These are phyloP conservation scores for Dicentrarchus labrax DNA, from an alignment of 2,113 vertebrate species.

Conservation along the genomic window DNA sequence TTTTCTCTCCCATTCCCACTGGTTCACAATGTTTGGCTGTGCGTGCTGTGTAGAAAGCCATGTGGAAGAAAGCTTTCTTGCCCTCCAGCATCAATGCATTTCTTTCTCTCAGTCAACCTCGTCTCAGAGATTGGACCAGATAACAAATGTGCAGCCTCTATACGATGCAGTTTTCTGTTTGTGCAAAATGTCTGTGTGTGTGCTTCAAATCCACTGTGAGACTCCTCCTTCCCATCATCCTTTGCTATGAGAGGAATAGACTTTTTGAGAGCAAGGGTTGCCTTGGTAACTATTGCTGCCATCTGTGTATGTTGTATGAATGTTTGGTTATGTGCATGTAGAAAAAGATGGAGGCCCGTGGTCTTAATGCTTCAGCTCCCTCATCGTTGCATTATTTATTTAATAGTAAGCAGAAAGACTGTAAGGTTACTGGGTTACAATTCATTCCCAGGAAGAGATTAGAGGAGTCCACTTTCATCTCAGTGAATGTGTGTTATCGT, in stretches of 20 bases:
- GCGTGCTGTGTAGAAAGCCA: constrained; percentile 34
- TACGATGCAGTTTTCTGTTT: background rate
- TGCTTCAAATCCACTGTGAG: constrained; percentile 15
- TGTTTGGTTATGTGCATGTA: constrained; percentile 40
- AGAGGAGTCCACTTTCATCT: constrained; percentile 41
- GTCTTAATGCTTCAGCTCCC: constrained; percentile 59
- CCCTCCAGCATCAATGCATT: constrained; percentile 40
- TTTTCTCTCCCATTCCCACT: constrained; percentile 3
- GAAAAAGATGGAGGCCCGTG: constrained; percentile 46
- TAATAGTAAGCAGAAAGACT: constrained; percentile 56
- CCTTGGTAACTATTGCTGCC: constrained; percentile 78
- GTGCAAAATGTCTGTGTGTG: background rate
- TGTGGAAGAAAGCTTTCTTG: constrained; percentile 46
- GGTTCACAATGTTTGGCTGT: constrained; percentile 27
- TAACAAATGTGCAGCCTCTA: constrained; percentile 26
- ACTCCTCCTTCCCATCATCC: constrained; percentile 57
- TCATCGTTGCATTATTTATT: constrained; percentile 76
- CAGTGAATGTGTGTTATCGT: constrained; percentile 30
- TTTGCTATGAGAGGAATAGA: constrained; percentile 48
- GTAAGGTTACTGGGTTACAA: constrained; percentile 73
- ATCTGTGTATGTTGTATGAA: constrained; percentile 66
- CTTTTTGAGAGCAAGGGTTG: constrained; percentile 72
- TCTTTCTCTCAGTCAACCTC: constrained; percentile 57
- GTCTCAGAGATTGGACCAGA: constrained; percentile 45
- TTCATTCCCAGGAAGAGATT: constrained; percentile 54